A percentile compares a stretch with the other conserved stretches of the same genome.
These are phyloP conservation scores for Chrysopilus asiliformis DNA, from an alignment of 2,888 invertebrate genomes.

Conservation along the genomic window DNA sequence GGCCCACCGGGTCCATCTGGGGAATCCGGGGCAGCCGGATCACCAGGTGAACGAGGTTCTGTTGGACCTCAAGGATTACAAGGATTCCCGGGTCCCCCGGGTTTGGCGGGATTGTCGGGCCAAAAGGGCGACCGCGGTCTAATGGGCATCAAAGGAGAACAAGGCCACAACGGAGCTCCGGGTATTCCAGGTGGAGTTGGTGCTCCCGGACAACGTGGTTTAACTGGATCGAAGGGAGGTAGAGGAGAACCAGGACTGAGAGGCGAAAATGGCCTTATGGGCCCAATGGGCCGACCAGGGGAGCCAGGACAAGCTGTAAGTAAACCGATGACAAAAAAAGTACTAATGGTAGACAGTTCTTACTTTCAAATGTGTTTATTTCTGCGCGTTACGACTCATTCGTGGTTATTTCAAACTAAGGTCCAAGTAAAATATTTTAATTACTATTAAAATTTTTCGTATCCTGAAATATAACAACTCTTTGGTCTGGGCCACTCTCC, in stretches of 20 bases:
- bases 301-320: constrained; percentile 56
- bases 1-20: constrained; percentile 58
- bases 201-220: constrained; percentile 39
- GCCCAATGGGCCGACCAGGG: constrained; percentile 66
- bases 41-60: constrained; percentile 59
- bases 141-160: constrained; percentile 56
- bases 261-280: constrained; percentile 59
- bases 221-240: constrained; percentile 57
- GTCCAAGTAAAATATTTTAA: no score
- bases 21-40: constrained; percentile 58
- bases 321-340: constrained; percentile 8
- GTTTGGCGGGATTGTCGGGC: constrained; percentile 54
- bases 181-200: constrained; percentile 45
- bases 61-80: constrained; percentile 56
- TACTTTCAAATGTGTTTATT: constrained; percentile 4
- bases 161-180: constrained; percentile 49
- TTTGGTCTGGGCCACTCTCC: no score
- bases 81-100: constrained; percentile 55
- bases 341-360: not conserved
- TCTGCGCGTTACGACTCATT: no score
- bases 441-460: no score
- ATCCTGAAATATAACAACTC: no score
- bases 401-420: no score
- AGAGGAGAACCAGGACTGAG: constrained; percentile 63
- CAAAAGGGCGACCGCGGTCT: constrained; percentile 61